Evolutionary conservation across 2,797 vertebrate genomes (phyloP), one percentile per base, ranked within the genome.

Genomic region (Cuniculus paca): DNA sequence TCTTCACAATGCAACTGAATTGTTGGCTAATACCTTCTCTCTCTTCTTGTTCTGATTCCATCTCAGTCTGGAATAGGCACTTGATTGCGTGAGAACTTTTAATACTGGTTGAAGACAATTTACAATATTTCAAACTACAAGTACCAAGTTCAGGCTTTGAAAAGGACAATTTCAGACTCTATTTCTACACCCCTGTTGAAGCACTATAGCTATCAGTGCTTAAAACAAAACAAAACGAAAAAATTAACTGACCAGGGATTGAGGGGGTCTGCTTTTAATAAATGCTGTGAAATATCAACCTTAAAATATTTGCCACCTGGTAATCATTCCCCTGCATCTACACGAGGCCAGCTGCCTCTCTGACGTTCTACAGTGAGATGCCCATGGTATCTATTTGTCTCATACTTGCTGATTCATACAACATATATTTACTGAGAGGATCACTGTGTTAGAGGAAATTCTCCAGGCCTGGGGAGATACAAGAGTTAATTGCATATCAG

Each of bases 41-140:
- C 77, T 54, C 70, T 90, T 63, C 39, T 34, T 65, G 39, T 74
- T 90, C 83, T 50, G 5, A 3, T 91, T 48, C 19, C 34, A 58
- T 42, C 31, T 34, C 78, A 74, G 70, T 50, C 11, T 70, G 11
- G 26, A 87, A 70, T 36, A 75, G 74, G n/a, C 54, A 91, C 17
- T 93, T 91, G 78, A 65, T 79, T 92, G 54, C 58, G 12, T 52
- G 48, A 93, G 12, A 45, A 78, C 70, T 82, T 81, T 78, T 50
- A 78, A 93, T 65, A 78, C 56, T 93, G 45, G 84, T 45, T 80
- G 12, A 77, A 93, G 68, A 79, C n/a, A 83, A 88, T 36, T 93
- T 60, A 22, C 61, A 36, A 24, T 79, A 75, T 80, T 84, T 83
- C 54, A 48, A 79, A 58, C 87, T 87, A 20, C 6, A 36, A 83